phyloP scores from a whole-genome alignment of 2,797 vertebrate genomes.

The Enteromius viviparus region DNA sequence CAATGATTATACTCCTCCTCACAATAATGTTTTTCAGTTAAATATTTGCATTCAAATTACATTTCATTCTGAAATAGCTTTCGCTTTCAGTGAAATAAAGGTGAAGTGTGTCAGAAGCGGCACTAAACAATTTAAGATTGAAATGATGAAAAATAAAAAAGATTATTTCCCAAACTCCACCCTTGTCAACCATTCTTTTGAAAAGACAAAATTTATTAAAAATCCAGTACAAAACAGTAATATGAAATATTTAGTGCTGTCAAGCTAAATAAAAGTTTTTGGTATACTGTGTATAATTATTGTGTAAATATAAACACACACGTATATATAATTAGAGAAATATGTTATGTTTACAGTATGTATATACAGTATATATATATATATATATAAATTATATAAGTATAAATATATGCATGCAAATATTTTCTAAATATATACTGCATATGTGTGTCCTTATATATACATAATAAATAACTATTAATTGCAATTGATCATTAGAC shows the following conservation, averaged over 20 bases:
- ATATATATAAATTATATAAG: too few species aligned
- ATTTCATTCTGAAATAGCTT: not conserved
- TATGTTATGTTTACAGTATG: too few species aligned
- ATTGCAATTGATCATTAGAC: too few species aligned
- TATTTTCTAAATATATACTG: too few species aligned
- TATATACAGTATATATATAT: too few species aligned
- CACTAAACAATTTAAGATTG: conserved; percentile 15
- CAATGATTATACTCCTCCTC: not conserved
- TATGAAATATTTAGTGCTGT: not conserved
- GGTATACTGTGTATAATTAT: too few species aligned
- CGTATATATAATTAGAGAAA: too few species aligned
- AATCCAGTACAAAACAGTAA: not conserved
- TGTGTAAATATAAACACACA: too few species aligned
- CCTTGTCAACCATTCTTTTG: not conserved
- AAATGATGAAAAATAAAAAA: not conserved
- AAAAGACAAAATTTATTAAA: not conserved
- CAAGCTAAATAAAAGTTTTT: too few species aligned
- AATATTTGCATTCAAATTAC: conserved; percentile 5
- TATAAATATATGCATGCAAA: too few species aligned
- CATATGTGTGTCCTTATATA: too few species aligned
- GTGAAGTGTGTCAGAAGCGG: not conserved
- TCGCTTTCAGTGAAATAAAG: not conserved
- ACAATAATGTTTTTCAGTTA: not conserved
- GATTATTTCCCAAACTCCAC: not conserved
- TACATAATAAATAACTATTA: too few species aligned